Evolutionary conservation across 2,888 invertebrate species (phyloP).

Genomic region (Drosophila mayaguana): DNA sequence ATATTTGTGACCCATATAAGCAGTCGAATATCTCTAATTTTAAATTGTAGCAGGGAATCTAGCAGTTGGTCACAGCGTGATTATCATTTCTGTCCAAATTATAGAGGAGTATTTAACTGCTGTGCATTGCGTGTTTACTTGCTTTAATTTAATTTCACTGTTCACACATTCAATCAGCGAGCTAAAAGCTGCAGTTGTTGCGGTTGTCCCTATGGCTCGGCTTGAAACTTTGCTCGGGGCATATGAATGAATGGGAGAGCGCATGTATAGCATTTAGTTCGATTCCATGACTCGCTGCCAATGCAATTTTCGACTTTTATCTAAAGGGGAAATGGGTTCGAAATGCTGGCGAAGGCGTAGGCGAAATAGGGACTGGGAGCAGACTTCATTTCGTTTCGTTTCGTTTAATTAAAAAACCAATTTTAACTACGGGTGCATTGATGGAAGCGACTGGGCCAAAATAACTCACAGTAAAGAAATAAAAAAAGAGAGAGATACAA

Average conservation of each 20-base stretch:
- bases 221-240: conserved; percentile 35
- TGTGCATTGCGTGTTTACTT: not conserved
- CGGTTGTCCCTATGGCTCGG: conserved; percentile 37
- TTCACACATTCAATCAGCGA: conserved; percentile 30
- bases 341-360: not conserved
- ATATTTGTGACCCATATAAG: no score
- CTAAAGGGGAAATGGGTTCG: conserved; percentile 26
- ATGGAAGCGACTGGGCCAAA: conserved; percentile 36
- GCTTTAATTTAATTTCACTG: conserved; percentile 20
- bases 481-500: conserved; percentile 25
- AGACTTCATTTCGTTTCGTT: conserved; percentile 59
- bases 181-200: conserved; percentile 21
- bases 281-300: conserved; percentile 47
- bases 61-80: no score
- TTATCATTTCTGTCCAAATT: not conserved
- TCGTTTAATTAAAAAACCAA: conserved; percentile 75
- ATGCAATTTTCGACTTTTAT: conserved; percentile 53
- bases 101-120: not conserved
- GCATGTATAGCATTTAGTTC: conserved; percentile 30
- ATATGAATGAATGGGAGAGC: conserved; percentile 45
- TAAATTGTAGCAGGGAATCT: no score
- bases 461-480: conserved; percentile 41
- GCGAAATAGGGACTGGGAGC: conserved; percentile 8
- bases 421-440: conserved; percentile 58
- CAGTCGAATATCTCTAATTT: no score